Evolutionary conservation across 2,113 vertebrate species (phyloP).

Genomic region (Centropus unirufus): DNA sequence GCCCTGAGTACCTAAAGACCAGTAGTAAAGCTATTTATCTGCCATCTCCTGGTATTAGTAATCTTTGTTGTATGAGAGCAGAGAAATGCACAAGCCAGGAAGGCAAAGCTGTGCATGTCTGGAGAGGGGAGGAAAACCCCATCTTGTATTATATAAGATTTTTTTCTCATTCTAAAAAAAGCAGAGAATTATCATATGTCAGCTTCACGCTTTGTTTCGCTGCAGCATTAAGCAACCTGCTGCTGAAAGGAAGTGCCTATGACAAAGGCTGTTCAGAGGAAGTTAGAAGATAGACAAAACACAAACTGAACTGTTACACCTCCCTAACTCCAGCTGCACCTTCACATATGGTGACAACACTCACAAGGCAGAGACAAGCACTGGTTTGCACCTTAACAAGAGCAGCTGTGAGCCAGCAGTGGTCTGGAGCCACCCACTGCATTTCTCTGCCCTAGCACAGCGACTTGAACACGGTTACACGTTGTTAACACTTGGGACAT

Average conservation of each 20-base stretch:
- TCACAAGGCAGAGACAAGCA: not conserved
- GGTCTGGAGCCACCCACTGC: not conserved
- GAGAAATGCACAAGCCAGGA: not conserved
- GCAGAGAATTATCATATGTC: not conserved
- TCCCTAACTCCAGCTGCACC: conserved; percentile 3
- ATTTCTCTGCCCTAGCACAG: not conserved
- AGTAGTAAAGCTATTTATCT: not conserved
- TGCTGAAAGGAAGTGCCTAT: not conserved
- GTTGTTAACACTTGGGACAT: not conserved
- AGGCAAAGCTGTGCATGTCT: not conserved
- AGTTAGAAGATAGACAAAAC: not conserved
- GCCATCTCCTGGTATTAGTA: not conserved
- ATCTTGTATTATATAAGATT: not conserved
- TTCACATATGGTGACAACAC: not conserved
- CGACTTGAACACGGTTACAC: not conserved
- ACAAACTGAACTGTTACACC: not conserved
- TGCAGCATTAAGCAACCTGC: not conserved
- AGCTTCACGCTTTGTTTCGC: not conserved
- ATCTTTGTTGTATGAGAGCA: not conserved
- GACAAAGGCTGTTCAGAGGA: conserved; percentile 21
- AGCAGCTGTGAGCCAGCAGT: not conserved
- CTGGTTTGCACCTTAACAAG: not conserved
- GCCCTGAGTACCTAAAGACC: not conserved
- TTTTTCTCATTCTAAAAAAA: not conserved
- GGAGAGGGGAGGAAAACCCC: not conserved